Conservation (phyloP, 2,888 invertebrate species). For the Hirtodrosophila trivittata region DNA sequence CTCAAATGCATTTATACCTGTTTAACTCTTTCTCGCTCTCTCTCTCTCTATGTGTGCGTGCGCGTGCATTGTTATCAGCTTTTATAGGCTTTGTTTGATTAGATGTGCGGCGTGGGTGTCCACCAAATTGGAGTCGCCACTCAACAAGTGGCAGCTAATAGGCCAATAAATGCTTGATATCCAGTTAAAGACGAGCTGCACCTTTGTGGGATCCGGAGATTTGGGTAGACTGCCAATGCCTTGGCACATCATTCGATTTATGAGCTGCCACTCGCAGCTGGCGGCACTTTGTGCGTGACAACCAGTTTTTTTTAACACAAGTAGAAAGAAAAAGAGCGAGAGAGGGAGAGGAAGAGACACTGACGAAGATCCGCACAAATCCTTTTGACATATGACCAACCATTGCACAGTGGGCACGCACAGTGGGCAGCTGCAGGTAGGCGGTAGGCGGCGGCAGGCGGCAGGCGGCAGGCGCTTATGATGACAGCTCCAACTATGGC, state of each 20-base stretch:
- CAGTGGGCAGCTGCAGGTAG: conserved; percentile 24
- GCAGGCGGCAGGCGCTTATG: conserved; percentile 32
- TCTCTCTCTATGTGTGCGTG: conserved; percentile 10
- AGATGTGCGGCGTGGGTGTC: conserved; percentile 62
- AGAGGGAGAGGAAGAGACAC: neutral
- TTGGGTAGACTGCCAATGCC: conserved; percentile 47
- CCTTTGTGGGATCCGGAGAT: conserved; percentile 13
- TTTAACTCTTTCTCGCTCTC: neutral
- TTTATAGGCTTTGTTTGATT: conserved; percentile 57
- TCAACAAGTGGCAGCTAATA: conserved; percentile 75
- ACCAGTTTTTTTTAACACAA: conserved; percentile 52
- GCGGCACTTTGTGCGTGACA: conserved; percentile 11
- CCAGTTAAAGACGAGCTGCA: conserved; percentile 15
- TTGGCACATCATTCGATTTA: conserved; percentile 56
- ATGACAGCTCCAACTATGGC: conserved; percentile 46
- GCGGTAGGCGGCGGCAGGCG: neutral
- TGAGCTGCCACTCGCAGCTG: conserved; percentile 27
- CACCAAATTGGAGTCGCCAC: conserved; percentile 39
- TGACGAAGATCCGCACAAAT: conserved; percentile 38
- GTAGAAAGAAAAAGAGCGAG: conserved; percentile 3
- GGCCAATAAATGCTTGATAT: conserved; percentile 64
- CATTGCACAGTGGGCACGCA: conserved; percentile 33
- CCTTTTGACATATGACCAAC: conserved; percentile 61
- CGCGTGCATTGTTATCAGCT: conserved; percentile 54
- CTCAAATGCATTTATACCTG: too few species aligned